phyloP scores from a whole-genome alignment of 2,113 vertebrate genomes.

The Zootoca vivipara region DNA sequence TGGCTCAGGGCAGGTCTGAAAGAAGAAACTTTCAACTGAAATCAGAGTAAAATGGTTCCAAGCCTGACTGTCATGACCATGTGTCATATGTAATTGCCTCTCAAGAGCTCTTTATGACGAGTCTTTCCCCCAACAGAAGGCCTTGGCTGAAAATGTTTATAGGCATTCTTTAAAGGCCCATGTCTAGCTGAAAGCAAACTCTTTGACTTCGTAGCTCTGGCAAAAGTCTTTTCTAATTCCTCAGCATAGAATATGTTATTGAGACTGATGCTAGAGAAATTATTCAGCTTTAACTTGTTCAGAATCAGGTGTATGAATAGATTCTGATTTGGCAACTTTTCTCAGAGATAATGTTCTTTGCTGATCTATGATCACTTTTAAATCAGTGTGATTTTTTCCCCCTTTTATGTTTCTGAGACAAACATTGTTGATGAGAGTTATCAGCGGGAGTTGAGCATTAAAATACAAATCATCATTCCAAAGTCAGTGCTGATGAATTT shows the following conservation, averaged over 20 bases:
- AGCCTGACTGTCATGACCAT: constrained; percentile 2
- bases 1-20: neutral
- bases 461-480: constrained; percentile 22
- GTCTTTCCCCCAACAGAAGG: neutral
- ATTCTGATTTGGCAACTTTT: constrained; percentile 26
- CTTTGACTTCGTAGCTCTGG: neutral
- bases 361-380: constrained; percentile 20
- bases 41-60: constrained; percentile 5
- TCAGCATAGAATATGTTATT: neutral
- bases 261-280: neutral
- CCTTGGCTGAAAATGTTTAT: neutral
- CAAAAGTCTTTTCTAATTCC: neutral
- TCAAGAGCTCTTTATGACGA: neutral
- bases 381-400: neutral
- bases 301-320: constrained; percentile 6
- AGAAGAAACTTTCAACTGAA: constrained; percentile 9
- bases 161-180: neutral
- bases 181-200: constrained; percentile 5
- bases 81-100: constrained; percentile 17
- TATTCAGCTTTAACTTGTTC: neutral
- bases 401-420: neutral
- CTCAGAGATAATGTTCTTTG: neutral
- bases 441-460: neutral
- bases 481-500: constrained; percentile 45
- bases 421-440: neutral